Base-by-base conservation (phyloP, 2,888 invertebrate species). In the Scelioninae gen. 1 region DNA sequence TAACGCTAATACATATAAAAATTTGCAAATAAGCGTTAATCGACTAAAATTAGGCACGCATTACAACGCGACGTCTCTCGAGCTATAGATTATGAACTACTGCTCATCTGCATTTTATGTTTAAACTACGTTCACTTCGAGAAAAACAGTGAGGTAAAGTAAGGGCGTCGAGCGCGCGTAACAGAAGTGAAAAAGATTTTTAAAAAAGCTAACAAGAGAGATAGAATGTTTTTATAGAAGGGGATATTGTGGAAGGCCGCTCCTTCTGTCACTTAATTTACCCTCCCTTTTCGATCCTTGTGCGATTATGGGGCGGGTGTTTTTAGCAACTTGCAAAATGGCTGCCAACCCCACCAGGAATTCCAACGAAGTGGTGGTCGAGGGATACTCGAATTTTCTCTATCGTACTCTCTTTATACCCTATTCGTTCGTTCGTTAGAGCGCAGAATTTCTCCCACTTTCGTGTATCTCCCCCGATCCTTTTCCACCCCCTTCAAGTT, bases 271-370 rank as follows among this genome's bases (percentile, higher is more conserved):
- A 84, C 80, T 78, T 81, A 81, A 84, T 84, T 83, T 84, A 84
- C 82, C 79, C 83, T 83, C 86, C 84, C 83, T 81, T 81, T 74
- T 74, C 82, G 80, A 82, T 81, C 84, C 84, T 88, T 88, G 87
- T 82, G 87, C 87, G 84, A 88, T 90, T 91, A 85, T 84, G 90
- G 90, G 91, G 91, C 89, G 91, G 90, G 90, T 92, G 92, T 92
- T 92, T 92, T 92, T 92, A 92, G 89, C 89, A 87, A 88, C 90
- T 91, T 87, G 87, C 92, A 92, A 92, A 92, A 92, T 92, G 92
- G 92, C 92, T 90, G 92, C 91, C 91, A 84, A 87, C 89, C 90
- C 90, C 89, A 89, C 90, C 88, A 82, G 85, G 51, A 65, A 71
- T 78, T 77, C 82, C 85, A 84, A 86, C 86, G 85, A 82, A 77